Base-by-base conservation (phyloP, 2,888 invertebrate genomes). In the Pollenia amentaria region DNA sequence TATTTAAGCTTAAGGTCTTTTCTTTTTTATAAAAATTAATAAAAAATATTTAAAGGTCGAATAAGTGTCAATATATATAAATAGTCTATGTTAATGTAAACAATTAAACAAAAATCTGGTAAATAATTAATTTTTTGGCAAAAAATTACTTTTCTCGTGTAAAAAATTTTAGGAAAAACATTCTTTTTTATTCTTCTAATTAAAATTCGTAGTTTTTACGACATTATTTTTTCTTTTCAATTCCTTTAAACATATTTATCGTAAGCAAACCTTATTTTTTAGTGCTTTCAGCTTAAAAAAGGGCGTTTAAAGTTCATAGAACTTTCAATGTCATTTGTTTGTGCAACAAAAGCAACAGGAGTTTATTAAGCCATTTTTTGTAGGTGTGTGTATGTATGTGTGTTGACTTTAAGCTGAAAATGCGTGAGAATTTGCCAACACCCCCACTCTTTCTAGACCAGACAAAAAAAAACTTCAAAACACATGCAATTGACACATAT, bases 401-500 rank as follows among this genome's bases (percentile, higher is more conserved):
- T 73, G 38, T 38, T 12, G 60, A 51, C 10, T 42, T 79, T 64
- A 79, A 73, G 67, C 69, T 70, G 44, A 82, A 86, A 80, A 87
- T 84, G 87, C 73, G 84, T 84, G 87, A 73, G 84, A 87, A 84
- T 77, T 85, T 85, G 62, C 75, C 78, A 51, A 65, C 40, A 72
- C 14, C 55, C 42, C 38, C 14, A 16, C 48, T 8, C 40, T 21
- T n/a, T 9, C 48, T 38, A 21, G 21, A 48, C 48, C 40, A 44
- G 53, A 16, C 48, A 67, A 51, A 38, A 46, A 62, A 60, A 48
- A 48, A 44, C 57, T 12, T 11, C 40, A 60, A 64, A 79, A 65
- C 81, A 82, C 85, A 87, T 89, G 87, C 87, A 89, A 88, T 89
- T 89, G 89, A 89, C 89, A 89, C 87, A 89, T 87, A 87, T 89